Evolutionary conservation across 2,888 invertebrate genomes (phyloP).

Genomic region (Lottia gigantea): DNA sequence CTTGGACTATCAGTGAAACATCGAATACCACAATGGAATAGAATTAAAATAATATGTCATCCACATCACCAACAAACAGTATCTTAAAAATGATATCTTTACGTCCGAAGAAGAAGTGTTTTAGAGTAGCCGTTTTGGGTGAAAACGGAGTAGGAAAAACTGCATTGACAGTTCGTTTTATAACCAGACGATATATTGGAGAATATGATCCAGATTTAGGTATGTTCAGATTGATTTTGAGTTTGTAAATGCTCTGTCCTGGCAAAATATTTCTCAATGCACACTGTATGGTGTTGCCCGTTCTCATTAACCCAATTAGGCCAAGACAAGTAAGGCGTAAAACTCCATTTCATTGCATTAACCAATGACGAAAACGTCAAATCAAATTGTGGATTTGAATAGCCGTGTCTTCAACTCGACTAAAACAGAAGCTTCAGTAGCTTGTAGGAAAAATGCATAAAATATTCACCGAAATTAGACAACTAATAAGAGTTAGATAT

Average conservation of each 20-base stretch:
- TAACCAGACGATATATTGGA: constrained; percentile 59
- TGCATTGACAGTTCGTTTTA: constrained; percentile 59
- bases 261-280: no score
- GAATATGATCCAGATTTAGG: constrained; percentile 61
- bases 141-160: constrained; percentile 62
- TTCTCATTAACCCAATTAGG: neutral
- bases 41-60: constrained; percentile 1
- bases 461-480: no score
- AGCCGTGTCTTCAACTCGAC: neutral
- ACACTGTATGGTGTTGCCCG: no score
- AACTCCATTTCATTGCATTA: no score
- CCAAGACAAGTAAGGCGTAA: no score
- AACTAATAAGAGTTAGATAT: no score
- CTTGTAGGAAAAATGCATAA: no score
- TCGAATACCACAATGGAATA: no score
- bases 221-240: no score
- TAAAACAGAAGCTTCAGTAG: no score
- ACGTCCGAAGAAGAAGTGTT: constrained; percentile 38
- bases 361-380: neutral
- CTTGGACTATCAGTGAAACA: no score
- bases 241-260: no score
- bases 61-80: neutral
- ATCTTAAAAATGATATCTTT: constrained; percentile 32
- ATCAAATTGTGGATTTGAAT: neutral
- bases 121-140: constrained; percentile 56